phyloP scores from a whole-genome alignment of 2,888 invertebrate species.

The Gerris lacustris region DNA sequence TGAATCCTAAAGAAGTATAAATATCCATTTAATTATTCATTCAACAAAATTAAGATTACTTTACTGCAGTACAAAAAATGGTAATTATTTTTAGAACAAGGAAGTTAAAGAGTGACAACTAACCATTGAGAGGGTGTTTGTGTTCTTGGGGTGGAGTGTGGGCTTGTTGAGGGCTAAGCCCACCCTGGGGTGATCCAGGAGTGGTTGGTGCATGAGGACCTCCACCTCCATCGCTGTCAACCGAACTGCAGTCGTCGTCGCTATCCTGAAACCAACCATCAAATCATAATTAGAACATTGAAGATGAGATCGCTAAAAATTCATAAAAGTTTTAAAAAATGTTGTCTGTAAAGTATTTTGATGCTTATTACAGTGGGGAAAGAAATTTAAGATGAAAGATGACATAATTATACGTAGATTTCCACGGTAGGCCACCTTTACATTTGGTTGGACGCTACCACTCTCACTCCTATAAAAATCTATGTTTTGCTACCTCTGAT shows the following conservation, averaged over 20 bases:
- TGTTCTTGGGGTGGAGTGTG: slow-evolving; percentile 22
- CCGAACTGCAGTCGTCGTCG: slow-evolving; percentile 33
- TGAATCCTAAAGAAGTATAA: slow-evolving; percentile 21
- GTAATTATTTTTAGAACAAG: background rate
- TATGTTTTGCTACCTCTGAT: too few relatives aligned
- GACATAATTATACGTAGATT: too few relatives aligned
- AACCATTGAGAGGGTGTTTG: slow-evolving; percentile 24
- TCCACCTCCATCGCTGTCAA: slow-evolving; percentile 22
- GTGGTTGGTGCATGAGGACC: slow-evolving; percentile 8
- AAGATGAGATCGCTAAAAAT: background rate
- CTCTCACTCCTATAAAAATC: too few relatives aligned
- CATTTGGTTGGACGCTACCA: too few relatives aligned
- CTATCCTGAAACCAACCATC: slow-evolving; percentile 33
- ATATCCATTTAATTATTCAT: background rate
- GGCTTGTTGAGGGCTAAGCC: slow-evolving; percentile 22
- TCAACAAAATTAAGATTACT: background rate
- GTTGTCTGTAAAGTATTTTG: background rate
- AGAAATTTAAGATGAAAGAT: background rate
- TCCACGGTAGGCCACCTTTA: too few relatives aligned
- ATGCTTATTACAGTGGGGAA: background rate
- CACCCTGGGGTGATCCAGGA: slow-evolving; percentile 18
- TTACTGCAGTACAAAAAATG: background rate
- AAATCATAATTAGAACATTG: slow-evolving; percentile 13
- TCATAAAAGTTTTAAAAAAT: background rate
- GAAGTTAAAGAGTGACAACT: background rate